Evolutionary conservation across 2,888 invertebrate genomes (phyloP).

Genomic region (Dryobotodes eremita): DNA sequence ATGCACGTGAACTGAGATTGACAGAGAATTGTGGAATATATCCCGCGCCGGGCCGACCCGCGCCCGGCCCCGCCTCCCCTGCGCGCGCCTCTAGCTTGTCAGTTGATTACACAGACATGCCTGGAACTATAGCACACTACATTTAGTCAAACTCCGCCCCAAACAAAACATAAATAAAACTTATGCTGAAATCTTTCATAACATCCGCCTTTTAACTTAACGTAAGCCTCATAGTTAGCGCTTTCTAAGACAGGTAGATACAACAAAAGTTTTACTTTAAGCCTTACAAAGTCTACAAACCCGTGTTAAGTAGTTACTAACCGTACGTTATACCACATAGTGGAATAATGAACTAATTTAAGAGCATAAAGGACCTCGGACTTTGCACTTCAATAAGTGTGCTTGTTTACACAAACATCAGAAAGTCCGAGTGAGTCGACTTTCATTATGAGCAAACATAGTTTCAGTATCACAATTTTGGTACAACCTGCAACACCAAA

Average conservation of each 20-base stretch:
- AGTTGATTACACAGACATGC: slow-evolving; percentile 25
- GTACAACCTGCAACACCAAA: background rate
- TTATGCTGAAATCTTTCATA: background rate
- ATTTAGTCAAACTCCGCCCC: slow-evolving; percentile 47
- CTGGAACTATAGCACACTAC: slow-evolving; percentile 14
- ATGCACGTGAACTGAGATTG: slow-evolving; percentile 39
- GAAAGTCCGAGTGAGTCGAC: background rate
- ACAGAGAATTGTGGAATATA: slow-evolving; percentile 27
- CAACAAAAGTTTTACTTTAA: background rate
- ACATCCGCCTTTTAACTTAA: background rate
- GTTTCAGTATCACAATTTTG: background rate
- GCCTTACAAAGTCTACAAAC: slow-evolving; percentile 2
- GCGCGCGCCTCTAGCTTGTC: slow-evolving; percentile 51
- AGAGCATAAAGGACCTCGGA: background rate
- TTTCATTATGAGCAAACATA: background rate
- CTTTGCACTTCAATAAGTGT: too few relatives aligned
- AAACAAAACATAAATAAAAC: slow-evolving; percentile 17
- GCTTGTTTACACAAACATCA: background rate
- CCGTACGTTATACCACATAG: too few relatives aligned
- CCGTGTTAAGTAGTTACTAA: background rate
- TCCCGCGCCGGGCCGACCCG: slow-evolving; percentile 24
- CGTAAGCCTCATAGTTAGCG: background rate
- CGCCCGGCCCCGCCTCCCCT: slow-evolving; percentile 45
- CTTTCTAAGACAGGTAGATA: background rate
- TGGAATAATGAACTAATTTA: background rate